Evolutionary conservation across 2,888 invertebrate species (phyloP), one percentile per base, ranked within the genome.

Genomic region (Eudemis profundana): DNA sequence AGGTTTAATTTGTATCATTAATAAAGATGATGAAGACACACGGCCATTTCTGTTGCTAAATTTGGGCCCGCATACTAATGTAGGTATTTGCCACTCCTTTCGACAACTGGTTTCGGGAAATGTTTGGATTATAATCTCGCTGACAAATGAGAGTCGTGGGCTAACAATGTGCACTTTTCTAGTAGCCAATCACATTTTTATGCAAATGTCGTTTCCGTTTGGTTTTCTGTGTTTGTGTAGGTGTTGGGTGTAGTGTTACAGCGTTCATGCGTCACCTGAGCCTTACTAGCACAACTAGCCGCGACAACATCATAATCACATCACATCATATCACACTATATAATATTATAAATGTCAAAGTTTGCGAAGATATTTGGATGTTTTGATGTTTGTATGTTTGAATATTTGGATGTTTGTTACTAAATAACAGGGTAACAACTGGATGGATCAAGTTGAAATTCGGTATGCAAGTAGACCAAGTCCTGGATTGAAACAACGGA

Each of bases 1-100:
- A 82, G 81, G 78, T 82, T 89, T 89, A 89, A 91, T 87, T 87
- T 87, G 85, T 82, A 75, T 73, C 84, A 89, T 91, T 90, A 87
- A 88, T 89, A 86, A 86, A 82, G 80, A 84, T 84, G 82, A 89
- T 84, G 83, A 82, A 82, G 79, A 86, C 76, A 77, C 79, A 82
- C 83, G 69, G 78, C 80, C 78, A 77, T 81, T 72, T 61, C 42
- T 27, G 59, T 40, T 59, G 62, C 67, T 67, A 72, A 72, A 71
- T 75, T 74, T 69, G 68, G 74, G 59, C 71, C 66, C 68, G 69
- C 74, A 73, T 74, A 74, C 68, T 70, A 73, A 77, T 72, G 68
- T 62, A 63, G 63, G 65, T 64, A 77, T 76, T 74, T 71, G 72
- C 70, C 59, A 66, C 63, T 71, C 64, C 59, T 54, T 69, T 65